phyloP scores from a whole-genome alignment of 2,113 vertebrate species.

The Ursus arctos region DNA sequence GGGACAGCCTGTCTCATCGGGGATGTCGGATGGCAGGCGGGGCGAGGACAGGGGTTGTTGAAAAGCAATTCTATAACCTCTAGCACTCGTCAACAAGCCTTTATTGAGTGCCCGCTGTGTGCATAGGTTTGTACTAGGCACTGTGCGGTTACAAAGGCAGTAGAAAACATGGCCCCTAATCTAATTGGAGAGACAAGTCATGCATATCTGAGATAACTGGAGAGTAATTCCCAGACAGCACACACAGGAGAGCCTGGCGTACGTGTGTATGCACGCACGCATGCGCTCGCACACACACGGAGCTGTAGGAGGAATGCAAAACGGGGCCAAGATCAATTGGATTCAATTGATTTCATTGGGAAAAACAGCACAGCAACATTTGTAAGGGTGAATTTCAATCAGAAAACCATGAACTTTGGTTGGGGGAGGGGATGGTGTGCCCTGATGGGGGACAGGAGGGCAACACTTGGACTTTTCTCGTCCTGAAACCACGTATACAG shows the following conservation, averaged over 20 bases:
- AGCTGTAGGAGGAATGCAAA: constrained; percentile 49
- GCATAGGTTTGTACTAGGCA: background rate
- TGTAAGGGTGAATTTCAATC: constrained; percentile 11
- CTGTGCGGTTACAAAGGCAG: background rate
- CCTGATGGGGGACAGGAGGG: background rate
- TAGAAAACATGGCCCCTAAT: background rate
- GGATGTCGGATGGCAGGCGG: background rate
- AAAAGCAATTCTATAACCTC: background rate
- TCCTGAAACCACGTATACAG: background rate
- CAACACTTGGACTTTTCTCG: background rate
- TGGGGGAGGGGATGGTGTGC: fast-evolving
- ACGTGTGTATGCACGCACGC: fast-evolving
- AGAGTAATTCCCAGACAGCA: background rate
- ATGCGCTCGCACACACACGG: fast-evolving
- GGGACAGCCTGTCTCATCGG: background rate
- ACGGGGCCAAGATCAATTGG: constrained; percentile 4
- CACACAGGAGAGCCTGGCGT: background rate
- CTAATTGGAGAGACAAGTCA: constrained; percentile 24
- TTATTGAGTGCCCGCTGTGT: background rate
- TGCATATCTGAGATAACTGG: background rate
- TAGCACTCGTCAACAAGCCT: background rate
- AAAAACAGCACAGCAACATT: constrained; percentile 51
- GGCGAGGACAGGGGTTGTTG: fast-evolving
- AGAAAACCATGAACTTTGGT: background rate
- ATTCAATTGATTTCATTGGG: constrained; percentile 66